These are phyloP conservation scores for Aphaenogaster ashmeadi DNA, from an alignment of 1,140 invertebrate species.

Conservation along the genomic window DNA sequence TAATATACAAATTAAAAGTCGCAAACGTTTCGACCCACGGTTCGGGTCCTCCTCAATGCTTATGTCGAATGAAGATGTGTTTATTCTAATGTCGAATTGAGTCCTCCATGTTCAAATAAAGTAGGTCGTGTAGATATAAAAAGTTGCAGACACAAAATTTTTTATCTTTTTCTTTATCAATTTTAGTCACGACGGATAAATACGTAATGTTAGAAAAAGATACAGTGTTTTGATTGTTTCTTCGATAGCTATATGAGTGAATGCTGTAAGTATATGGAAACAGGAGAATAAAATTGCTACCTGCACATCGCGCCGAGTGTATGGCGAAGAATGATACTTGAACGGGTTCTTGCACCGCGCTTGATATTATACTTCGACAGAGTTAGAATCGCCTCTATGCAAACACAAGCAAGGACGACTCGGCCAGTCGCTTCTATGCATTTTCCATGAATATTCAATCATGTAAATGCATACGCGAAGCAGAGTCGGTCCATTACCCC, in stretches of 20 bases:
- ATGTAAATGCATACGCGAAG: constrained; percentile 56
- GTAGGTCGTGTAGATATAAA: too few species aligned
- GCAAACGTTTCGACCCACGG: too few species aligned
- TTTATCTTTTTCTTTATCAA: background rate
- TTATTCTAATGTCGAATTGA: too few species aligned
- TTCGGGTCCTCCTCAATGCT: too few species aligned
- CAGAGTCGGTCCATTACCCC: constrained; percentile 41
- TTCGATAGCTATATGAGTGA: background rate
- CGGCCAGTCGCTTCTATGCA: constrained; percentile 31
- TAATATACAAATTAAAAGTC: too few species aligned
- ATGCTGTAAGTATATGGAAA: constrained; percentile 13
- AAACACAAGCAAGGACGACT: constrained; percentile 54
- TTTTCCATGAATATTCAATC: constrained; percentile 65
- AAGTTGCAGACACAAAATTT: background rate
- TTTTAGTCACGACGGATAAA: background rate
- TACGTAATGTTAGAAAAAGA: background rate
- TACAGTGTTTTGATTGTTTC: background rate
- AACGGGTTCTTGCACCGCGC: constrained; percentile 52
- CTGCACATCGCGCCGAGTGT: background rate
- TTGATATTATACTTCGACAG: constrained; percentile 39
- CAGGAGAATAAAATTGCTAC: constrained; percentile 32
- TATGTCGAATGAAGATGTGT: too few species aligned
- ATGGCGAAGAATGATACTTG: constrained; percentile 30
- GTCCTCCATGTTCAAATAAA: too few species aligned
- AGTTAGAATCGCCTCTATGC: constrained; percentile 39